Evolutionary conservation across 1,140 invertebrate species (phyloP).

Genomic region (Idris sp.): DNA sequence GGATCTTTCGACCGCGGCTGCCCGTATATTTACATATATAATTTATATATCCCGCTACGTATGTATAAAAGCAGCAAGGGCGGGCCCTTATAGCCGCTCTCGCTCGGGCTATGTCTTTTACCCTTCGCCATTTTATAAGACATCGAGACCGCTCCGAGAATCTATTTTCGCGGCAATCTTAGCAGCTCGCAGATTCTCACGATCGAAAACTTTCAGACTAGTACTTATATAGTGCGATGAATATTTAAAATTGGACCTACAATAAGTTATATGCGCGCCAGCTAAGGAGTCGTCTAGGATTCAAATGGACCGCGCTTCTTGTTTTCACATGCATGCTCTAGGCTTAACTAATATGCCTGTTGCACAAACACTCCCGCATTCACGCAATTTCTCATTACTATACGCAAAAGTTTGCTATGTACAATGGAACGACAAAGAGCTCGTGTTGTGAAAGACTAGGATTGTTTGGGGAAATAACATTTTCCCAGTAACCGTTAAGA

Average conservation of each 20-base stretch:
- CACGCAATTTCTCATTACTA: too few species aligned
- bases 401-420: too few species aligned
- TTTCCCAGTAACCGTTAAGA: conserved; percentile 13
- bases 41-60: conserved; percentile 73
- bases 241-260: conserved; percentile 18
- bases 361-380: too few species aligned
- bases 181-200: conserved; percentile 52
- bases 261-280: conserved; percentile 25
- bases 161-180: conserved; percentile 53
- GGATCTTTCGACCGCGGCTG: conserved; percentile 73
- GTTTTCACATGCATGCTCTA: conserved; percentile 7
- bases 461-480: conserved; percentile 1
- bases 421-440: too few species aligned
- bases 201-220: conserved; percentile 48
- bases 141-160: too few species aligned
- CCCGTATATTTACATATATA: conserved; percentile 77
- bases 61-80: conserved; percentile 58
- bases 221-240: conserved; percentile 33
- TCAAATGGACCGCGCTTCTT: conserved; percentile 31
- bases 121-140: too few species aligned
- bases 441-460: conserved; percentile 24
- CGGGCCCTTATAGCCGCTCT: too few species aligned
- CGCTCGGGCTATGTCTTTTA: too few species aligned
- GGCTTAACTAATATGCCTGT: too few species aligned
- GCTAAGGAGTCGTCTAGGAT: conserved; percentile 25